Conservation (phyloP, 2,113 vertebrate genomes). For the Chaetodon auriga region DNA sequence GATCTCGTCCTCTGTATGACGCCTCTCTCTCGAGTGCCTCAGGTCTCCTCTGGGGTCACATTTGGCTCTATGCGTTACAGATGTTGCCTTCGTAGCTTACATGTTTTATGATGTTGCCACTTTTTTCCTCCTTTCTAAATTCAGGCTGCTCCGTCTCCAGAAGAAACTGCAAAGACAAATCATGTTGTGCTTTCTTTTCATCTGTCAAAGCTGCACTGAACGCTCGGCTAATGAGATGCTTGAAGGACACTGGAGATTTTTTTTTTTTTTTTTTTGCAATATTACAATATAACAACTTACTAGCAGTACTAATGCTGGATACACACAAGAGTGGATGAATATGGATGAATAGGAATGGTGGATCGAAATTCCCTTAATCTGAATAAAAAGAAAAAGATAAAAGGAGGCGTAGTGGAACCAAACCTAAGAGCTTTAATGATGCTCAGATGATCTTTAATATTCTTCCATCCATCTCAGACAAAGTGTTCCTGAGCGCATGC, state of each 20-base stretch:
- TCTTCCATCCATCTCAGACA: not conserved
- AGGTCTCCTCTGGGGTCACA: slow-evolving; percentile 9
- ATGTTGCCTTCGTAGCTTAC: slow-evolving; percentile 17
- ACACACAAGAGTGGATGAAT: not conserved
- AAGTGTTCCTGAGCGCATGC: too few species aligned
- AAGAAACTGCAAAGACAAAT: slow-evolving; percentile 12
- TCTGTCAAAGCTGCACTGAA: not conserved
- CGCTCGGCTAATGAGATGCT: not conserved
- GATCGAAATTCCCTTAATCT: slow-evolving; percentile 19
- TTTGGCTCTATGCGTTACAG: slow-evolving; percentile 10
- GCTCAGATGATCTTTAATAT: not conserved
- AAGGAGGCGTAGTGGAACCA: not conserved
- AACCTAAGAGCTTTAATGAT: not conserved
- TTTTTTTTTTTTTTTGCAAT: not conserved
- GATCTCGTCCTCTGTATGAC: not conserved
- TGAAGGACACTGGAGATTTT: slow-evolving; percentile 1
- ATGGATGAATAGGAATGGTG: not conserved
- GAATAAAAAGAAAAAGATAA: not conserved
- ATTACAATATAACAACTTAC: not conserved
- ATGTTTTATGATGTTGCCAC: slow-evolving; percentile 19
- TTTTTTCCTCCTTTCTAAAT: not conserved
- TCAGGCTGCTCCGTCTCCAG: not conserved
- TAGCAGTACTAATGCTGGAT: not conserved
- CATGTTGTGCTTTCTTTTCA: slow-evolving; percentile 2
- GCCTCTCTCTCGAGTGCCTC: not conserved